Evolutionary conservation across 2,113 vertebrate genomes (phyloP).

Genomic region (Mugil cephalus): DNA sequence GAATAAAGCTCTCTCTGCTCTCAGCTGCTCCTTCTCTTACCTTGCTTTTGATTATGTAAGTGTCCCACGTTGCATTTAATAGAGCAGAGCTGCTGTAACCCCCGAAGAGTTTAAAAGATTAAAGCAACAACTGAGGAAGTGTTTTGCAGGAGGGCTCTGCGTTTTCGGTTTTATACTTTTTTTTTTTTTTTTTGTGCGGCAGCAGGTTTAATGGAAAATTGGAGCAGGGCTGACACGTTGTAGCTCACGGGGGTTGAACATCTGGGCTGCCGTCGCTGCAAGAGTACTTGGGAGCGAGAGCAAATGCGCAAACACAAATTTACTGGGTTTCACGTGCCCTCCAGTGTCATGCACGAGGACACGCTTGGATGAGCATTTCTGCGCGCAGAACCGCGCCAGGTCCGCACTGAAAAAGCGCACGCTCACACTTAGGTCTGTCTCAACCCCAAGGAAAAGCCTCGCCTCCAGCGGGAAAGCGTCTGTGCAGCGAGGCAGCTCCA

Average conservation of each 20-base stretch:
- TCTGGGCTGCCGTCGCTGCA: constrained; percentile 52
- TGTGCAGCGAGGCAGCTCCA: constrained; percentile 49
- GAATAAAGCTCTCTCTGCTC: background rate
- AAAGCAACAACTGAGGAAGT: constrained; percentile 85
- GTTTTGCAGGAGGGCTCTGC: constrained; percentile 58
- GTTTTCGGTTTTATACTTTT: constrained; percentile 20
- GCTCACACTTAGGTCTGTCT: constrained; percentile 1
- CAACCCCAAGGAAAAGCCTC: constrained; percentile 28
- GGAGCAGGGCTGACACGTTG: constrained; percentile 76
- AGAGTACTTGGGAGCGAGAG: constrained; percentile 2
- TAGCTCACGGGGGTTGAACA: constrained; percentile 57
- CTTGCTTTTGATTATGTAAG: constrained; percentile 76
- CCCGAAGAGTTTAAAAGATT: constrained; percentile 88
- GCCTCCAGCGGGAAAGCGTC: constrained; percentile 29
- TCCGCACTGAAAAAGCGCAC: constrained; percentile 8
- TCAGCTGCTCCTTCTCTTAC: background rate
- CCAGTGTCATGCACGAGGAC: constrained; percentile 20
- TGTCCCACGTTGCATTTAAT: constrained; percentile 69
- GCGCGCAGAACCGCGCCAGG: background rate
- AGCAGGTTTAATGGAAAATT: constrained; percentile 83
- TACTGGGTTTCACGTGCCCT: constrained; percentile 9
- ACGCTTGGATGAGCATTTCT: constrained; percentile 30
- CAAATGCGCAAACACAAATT: constrained; percentile 37
- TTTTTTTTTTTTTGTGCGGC: constrained; percentile 14
- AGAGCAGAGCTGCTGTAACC: constrained; percentile 83